Evolutionary conservation across 1,140 invertebrate genomes (phyloP).

Genomic region (Batillaria attramentaria): DNA sequence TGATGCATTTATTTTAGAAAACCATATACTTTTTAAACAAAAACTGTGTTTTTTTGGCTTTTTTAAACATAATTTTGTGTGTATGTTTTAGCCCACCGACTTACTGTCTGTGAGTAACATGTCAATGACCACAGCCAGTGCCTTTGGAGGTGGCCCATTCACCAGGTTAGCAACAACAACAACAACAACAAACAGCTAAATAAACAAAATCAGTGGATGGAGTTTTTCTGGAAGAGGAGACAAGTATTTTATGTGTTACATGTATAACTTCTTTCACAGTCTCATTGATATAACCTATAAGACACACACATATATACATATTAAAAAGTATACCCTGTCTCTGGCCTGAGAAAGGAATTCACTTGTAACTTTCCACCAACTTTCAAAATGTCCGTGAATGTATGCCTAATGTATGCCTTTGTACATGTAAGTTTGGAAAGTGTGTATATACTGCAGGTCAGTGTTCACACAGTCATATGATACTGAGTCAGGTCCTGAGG

Average conservation of each 20-base stretch:
- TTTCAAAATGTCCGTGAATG: too few species aligned
- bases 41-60: not conserved
- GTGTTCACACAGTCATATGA: conserved; percentile 68
- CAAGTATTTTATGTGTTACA: too few species aligned
- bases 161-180: conserved; percentile 66
- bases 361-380: too few species aligned
- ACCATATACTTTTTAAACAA: not conserved
- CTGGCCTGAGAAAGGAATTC: too few species aligned
- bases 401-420: not conserved
- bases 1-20: too few species aligned
- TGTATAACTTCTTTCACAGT: too few species aligned
- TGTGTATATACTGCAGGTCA: conserved; percentile 50
- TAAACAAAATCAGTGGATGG: not conserved
- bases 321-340: too few species aligned
- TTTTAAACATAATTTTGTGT: too few species aligned
- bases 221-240: not conserved
- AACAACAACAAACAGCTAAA: too few species aligned
- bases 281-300: too few species aligned
- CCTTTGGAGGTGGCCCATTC: conserved; percentile 69
- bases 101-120: conserved; percentile 60
- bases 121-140: conserved; percentile 47
- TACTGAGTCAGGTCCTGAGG: conserved; percentile 58
- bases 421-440: not conserved
- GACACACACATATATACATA: too few species aligned
- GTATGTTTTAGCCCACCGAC: conserved; percentile 63